Conservation (phyloP, 2,888 invertebrate genomes). For the Plagodis dolabraria region DNA sequence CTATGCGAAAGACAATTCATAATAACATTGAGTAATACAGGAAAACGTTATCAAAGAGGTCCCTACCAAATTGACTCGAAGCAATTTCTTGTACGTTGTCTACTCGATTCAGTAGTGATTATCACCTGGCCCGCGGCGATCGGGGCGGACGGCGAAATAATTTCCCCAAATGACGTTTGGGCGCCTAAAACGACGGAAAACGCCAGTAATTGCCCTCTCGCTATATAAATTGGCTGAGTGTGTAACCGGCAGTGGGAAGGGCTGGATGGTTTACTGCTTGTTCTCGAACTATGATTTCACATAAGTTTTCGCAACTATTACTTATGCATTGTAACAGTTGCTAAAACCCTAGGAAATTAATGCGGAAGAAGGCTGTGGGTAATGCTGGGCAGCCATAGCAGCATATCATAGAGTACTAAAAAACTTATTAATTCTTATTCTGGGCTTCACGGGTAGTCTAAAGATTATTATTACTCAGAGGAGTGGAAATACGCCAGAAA, state of each 20-base stretch:
- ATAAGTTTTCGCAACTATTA: not conserved
- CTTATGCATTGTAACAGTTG: no score
- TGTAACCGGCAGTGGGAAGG: constrained; percentile 70
- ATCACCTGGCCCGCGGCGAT: constrained; percentile 58
- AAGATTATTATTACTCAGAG: no score
- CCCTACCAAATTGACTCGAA: constrained; percentile 30
- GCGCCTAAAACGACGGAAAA: constrained; percentile 69
- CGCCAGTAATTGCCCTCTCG: constrained; percentile 75
- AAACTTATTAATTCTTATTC: no score
- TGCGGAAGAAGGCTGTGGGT: no score
- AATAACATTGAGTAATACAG: not conserved
- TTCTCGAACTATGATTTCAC: constrained; percentile 31
- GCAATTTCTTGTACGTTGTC: constrained; percentile 33
- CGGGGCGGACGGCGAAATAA: constrained; percentile 59
- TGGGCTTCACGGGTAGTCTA: no score
- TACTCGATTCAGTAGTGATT: constrained; percentile 41
- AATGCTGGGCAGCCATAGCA: no score
- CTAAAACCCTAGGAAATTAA: no score
- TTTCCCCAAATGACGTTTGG: constrained; percentile 75
- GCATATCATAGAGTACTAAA: no score
- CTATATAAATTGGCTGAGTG: constrained; percentile 78
- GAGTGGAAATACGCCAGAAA: no score
- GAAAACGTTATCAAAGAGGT: constrained; percentile 8
- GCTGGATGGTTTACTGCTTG: constrained; percentile 48
- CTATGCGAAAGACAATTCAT: no score